Base-by-base conservation (phyloP, 2,797 vertebrate genomes). In the Acanthornis magna region DNA sequence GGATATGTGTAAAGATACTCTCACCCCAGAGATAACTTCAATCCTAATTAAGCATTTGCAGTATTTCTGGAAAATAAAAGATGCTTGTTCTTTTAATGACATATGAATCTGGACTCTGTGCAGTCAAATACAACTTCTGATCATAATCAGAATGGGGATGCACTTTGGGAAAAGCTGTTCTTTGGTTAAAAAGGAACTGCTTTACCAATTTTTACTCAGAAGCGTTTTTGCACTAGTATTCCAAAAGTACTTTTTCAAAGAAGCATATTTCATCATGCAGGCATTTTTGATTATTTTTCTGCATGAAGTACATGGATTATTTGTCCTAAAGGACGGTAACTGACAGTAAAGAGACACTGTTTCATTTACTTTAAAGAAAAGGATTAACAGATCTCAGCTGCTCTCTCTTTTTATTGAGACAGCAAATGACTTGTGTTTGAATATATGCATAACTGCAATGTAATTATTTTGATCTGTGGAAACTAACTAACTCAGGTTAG, bases 281-380 rank as follows among this genome's bases (percentile, higher is more conserved):
- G 86, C 68, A 75, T 95, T 96, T 96, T 97, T 96, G 23, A 95
- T 97, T 96, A 68, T 53, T 88, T 94, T 96, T 96, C 58, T 95
- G 67, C 55, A 96, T 34, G 55, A 97, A 95, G 43, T 89, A 93
- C 19, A 43, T 36, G 78, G 93, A 95, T 93, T 96, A 94, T 97
- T 97, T 97, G 83, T 97, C 96, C 85, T 97, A 95, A 92, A 98
- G 91, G 93, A 97, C 40, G 93, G 70, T 47, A 91, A 73, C 79
- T 91, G 94, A 93, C 95, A 97, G 87, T 82, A 95, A 97, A 97
- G 96, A 96, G 74, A 93, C 67, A 93, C 67, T 97, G 94, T 97
- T 98, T 94, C 79, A 84, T 95, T 97, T 97, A 96, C 85, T 94
- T 97, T 91, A 91, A 97, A 96, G 90, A 95, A 97, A 97, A 97